Evolutionary conservation across 1,140 invertebrate genomes (phyloP), one percentile per base, ranked within the genome.

Genomic region (Drosophila sechellia): DNA sequence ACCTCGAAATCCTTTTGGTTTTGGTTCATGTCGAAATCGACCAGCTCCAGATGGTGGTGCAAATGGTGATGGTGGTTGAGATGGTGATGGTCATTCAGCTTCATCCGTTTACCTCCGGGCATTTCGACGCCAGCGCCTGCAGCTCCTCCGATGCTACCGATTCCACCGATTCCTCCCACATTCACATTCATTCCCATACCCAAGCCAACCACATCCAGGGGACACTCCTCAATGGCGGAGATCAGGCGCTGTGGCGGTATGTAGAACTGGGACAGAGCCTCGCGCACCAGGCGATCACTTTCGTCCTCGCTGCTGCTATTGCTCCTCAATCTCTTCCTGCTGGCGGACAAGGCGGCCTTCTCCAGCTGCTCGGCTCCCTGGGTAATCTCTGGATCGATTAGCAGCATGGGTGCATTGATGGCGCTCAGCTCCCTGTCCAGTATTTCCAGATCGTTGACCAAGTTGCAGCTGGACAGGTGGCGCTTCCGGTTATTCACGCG

Each of bases 171-270:
- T 6, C 73, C 54, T 15, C 79, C 81, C 37, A 90, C 53, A 0
- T 73, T 73, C 58, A 68, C 37, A 3, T 45, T 49, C 65, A 72
- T 53, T 35, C 46, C 53, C 27, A 61, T 46, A 12, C 80, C 81
- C 12, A 90, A 50, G 0, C 83, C 83, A 0, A 87, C 89, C n/a
- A 90, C 79, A 66, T 92, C 91, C 40, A 91, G 27, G 0, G 91
- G 91, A 27, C 90, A 92, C 34, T 95, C 94, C 80, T 95, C 95
- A 37, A 95, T 95, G 45, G 95, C 94, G 5, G 95, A 95, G 46
- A 96, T 92, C 68, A 96, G 93, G 48, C 95, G 93, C 11, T 95
- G 95, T 0, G 95, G 95, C 45, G 95, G 95, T 90, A 96, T 95
- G 86, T 96, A 96, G 74, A 96, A 95, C 71, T 96, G 95, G 31